Conservation (phyloP, 2,888 invertebrate species). For the Protodeltote pygarga region DNA sequence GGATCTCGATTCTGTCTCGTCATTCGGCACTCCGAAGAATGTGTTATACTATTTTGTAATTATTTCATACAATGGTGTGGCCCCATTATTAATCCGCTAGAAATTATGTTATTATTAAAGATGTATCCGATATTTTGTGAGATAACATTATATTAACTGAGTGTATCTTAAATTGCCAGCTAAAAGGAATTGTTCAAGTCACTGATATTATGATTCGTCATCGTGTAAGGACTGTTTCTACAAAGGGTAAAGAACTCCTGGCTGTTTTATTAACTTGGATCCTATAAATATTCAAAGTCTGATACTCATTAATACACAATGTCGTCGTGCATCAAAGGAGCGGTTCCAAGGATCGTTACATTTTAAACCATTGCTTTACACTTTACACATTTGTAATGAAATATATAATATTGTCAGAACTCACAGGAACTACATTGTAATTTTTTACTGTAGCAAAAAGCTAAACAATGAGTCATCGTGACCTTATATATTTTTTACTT, state of each 20-base stretch:
- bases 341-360: slow-evolving; percentile 63
- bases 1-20: slow-evolving; percentile 58
- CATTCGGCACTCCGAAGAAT: slow-evolving; percentile 56
- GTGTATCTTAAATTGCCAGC: background rate
- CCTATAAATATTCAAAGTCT: slow-evolving; percentile 64
- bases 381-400: slow-evolving; percentile 35
- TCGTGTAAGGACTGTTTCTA: slow-evolving; percentile 39
- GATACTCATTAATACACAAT: slow-evolving; percentile 73
- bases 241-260: slow-evolving; percentile 53
- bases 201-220: slow-evolving; percentile 29
- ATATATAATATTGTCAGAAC: slow-evolving; percentile 32
- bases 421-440: slow-evolving; percentile 31
- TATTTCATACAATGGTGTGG: slow-evolving; percentile 57
- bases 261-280: slow-evolving; percentile 66
- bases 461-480: slow-evolving; percentile 42
- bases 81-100: slow-evolving; percentile 46
- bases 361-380: slow-evolving; percentile 42
- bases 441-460: slow-evolving; percentile 25
- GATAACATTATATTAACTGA: slow-evolving; percentile 8
- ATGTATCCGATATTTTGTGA: slow-evolving; percentile 12
- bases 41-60: slow-evolving; percentile 59
- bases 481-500: slow-evolving; percentile 45
- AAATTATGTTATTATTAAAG: slow-evolving; percentile 19
- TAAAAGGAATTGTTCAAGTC: slow-evolving; percentile 1
- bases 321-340: slow-evolving; percentile 70